Base-by-base conservation (phyloP, 92 coral and sea anemone genomes). In the Bergia sp. region DNA sequence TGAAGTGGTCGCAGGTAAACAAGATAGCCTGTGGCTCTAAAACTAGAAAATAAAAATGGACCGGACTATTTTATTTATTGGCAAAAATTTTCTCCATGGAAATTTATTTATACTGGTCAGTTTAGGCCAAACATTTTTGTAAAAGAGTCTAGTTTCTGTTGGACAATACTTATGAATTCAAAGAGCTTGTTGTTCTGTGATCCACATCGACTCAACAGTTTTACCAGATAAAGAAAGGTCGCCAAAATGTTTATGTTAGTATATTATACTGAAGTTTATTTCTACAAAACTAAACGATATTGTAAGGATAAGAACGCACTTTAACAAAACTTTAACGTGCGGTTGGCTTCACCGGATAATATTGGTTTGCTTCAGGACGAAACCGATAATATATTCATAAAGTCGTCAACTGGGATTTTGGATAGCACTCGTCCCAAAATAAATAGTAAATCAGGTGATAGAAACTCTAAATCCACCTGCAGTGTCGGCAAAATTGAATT, bases 11-110 rank as follows among this genome's bases (percentile, higher is more conserved):
- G 36, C 21, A 49, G 37, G 87, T 72, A 84, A 84, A 84, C 79
- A 71, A 72, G 77, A 71, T 72, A 50, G 78, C 87, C 87, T 43
- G 77, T 67, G 79, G 87, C 87, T 83, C 79, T 84, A 45, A 76
- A 76, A 44, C 61, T 71, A 12, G 38, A 50, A 53, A 7, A 23
- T 12, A 11, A 79, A 45, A 37, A 53, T 23, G 39, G 40, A 79
- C 38, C 65, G 65, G 40, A 45, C n/a, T 12, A 15, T 79, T 50
- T 79, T 53, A 47, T 9, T 79, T 79, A 49, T 23, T n/a, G 66
- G 66, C 65, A 79, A 79, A 77, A 49, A 37, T 45, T 79, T 82
- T 82, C 58, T 39, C 11, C 75, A 40, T 36, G n/a, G 66, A 82
- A 66, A 38, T 66, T 4, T 40, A 41, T 15, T 37, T 82, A 82